Percentiles rank a stretch among this genome's conserved stretches.
phyloP scores from a whole-genome alignment of 2,888 invertebrate genomes.

The Parthenolecanium corni region DNA sequence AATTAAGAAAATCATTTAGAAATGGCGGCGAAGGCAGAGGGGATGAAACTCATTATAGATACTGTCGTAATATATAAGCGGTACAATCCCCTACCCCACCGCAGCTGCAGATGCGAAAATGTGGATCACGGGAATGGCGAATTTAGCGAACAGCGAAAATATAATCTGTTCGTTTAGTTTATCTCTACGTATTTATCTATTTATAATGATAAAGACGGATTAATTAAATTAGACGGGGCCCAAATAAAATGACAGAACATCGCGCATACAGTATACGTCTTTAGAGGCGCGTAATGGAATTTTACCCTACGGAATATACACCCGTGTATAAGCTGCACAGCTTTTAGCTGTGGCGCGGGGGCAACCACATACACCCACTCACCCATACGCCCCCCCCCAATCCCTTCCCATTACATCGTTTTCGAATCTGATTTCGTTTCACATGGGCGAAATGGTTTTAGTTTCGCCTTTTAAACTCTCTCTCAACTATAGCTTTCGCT shows the following conservation, averaged over 20 bases:
- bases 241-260: conserved; percentile 27
- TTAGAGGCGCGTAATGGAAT: conserved; percentile 25
- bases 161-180: conserved; percentile 20
- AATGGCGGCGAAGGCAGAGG: too few species aligned
- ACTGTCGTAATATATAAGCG: too few species aligned
- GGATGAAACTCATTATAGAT: too few species aligned
- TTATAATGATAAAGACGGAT: conserved; percentile 26
- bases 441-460: conserved; percentile 19
- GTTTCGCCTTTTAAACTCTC: conserved; percentile 17
- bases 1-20: not conserved
- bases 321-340: not conserved
- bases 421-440: conserved; percentile 26
- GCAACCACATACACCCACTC: not conserved
- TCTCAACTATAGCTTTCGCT: not conserved
- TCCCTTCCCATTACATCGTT: conserved; percentile 12
- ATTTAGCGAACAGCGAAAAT: conserved; percentile 21
- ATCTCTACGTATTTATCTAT: too few species aligned
- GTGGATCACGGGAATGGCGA: not conserved
- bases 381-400: too few species aligned
- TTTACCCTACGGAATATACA: conserved; percentile 20
- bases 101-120: too few species aligned
- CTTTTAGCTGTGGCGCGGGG: conserved; percentile 19
- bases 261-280: conserved; percentile 20
- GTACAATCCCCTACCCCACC: too few species aligned
- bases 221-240: conserved; percentile 26